phyloP scores from a whole-genome alignment of 1,140 invertebrate genomes.

The Drosophila ananassae region DNA sequence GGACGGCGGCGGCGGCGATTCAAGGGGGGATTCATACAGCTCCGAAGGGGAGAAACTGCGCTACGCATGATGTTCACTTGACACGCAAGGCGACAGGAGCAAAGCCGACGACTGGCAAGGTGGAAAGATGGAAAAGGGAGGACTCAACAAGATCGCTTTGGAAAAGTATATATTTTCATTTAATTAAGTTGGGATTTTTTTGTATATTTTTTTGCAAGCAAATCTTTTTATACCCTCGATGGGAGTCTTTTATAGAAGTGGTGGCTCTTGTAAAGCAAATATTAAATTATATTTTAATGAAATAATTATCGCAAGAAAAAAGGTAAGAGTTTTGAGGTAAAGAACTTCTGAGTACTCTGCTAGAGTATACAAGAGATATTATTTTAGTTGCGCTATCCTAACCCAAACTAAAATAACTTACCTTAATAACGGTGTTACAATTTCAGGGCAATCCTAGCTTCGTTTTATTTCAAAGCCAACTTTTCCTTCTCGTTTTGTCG shows the following conservation, averaged over 20 bases:
- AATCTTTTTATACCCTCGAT: conserved; percentile 16
- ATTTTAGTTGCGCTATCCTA: no score
- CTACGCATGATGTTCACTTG: conserved; percentile 83
- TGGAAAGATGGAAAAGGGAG: conserved; percentile 9
- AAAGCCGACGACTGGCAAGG: conserved; percentile 11
- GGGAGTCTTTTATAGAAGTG: neutral
- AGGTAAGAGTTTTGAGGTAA: no score
- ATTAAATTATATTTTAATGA: no score
- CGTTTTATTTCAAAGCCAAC: neutral
- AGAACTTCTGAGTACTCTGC: no score
- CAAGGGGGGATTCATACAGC: neutral
- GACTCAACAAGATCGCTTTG: conserved; percentile 69
- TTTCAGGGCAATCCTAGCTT: neutral
- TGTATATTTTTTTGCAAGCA: conserved; percentile 26
- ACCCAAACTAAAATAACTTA: neutral
- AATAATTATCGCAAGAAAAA: no score
- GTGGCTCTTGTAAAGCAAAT: neutral
- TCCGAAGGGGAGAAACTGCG: conserved; percentile 52
- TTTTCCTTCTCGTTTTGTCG: conserved; percentile 6
- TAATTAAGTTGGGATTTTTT: conserved; percentile 76
- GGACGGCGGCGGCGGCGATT: neutral
- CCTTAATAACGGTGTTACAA: neutral
- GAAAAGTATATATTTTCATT: conserved; percentile 65
- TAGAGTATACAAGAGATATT: no score
- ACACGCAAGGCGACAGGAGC: conserved; percentile 72